Percentiles rank a stretch among this genome's conserved stretches.
phyloP scores from a whole-genome alignment of 2,888 invertebrate species.

The Metalampra italica region DNA sequence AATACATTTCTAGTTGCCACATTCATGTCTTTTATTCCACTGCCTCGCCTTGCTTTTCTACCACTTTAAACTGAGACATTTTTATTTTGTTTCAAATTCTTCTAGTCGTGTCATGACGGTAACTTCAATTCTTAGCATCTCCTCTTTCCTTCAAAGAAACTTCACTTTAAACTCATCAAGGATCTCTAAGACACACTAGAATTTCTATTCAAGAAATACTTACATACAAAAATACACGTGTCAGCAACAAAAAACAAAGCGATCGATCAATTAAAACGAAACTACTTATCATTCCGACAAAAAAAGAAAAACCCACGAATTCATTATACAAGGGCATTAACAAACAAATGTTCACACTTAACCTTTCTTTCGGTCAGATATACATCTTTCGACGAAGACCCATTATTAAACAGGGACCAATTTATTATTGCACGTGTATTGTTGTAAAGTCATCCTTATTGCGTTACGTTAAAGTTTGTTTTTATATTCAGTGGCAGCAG shows the following conservation, averaged over 20 bases:
- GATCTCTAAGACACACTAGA: too few species aligned
- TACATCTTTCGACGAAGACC: conserved; percentile 68
- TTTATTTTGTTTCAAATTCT: too few species aligned
- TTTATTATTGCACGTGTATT: conserved; percentile 14
- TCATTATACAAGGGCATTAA: conserved; percentile 73
- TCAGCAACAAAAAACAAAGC: conserved; percentile 19
- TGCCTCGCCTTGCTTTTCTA: too few species aligned
- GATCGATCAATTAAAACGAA: conserved; percentile 58
- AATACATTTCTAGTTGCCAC: too few species aligned
- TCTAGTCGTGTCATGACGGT: too few species aligned
- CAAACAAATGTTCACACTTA: conserved; percentile 78
- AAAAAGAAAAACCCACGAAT: conserved; percentile 62
- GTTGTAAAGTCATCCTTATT: conserved; percentile 6
- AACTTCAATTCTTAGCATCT: too few species aligned
- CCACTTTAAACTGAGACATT: too few species aligned
- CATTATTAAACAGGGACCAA: conserved; percentile 54
- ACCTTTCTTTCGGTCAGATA: conserved; percentile 72
- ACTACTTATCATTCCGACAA: conserved; percentile 63
- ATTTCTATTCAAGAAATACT: too few species aligned
- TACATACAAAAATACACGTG: background rate
- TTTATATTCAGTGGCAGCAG: conserved; percentile 13
- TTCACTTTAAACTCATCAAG: too few species aligned
- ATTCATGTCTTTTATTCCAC: too few species aligned
- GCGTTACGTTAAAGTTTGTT: conserved; percentile 22
- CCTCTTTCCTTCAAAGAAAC: too few species aligned